Evolutionary conservation across 1,140 invertebrate genomes (phyloP).

Genomic region (Bombyx mandarina): DNA sequence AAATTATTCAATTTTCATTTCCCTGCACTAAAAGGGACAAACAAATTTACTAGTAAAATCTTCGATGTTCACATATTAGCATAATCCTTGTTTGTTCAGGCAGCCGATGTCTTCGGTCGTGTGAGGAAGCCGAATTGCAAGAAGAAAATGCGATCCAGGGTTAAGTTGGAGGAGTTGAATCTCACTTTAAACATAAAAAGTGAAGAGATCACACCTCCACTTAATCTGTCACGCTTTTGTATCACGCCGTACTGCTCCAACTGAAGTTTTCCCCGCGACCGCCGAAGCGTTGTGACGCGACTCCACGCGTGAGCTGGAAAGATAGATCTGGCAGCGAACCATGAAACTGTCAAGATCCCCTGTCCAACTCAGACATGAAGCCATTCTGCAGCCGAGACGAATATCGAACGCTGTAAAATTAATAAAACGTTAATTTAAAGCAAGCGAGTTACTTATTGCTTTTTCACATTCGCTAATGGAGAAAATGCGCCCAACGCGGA

Average conservation of each 20-base stretch:
- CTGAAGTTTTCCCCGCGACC: neutral
- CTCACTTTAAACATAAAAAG: constrained; percentile 71
- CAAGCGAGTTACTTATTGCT: neutral
- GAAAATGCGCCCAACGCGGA: constrained; percentile 29
- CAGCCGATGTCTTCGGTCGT: too few relatives aligned
- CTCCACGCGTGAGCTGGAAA: constrained; percentile 70
- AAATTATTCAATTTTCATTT: too few relatives aligned
- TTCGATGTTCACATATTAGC: neutral
- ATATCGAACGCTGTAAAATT: constrained; percentile 27
- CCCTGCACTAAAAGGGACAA: too few relatives aligned
- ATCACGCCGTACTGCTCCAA: neutral
- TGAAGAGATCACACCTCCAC: constrained; percentile 74
- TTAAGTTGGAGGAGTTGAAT: constrained; percentile 74
- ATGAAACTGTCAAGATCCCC: constrained; percentile 69
- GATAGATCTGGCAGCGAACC: constrained; percentile 70
- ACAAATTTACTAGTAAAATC: too few relatives aligned
- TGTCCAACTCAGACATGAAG: constrained; percentile 70
- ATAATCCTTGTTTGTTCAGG: too few relatives aligned
- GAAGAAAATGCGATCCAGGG: constrained; percentile 47
- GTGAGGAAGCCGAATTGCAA: neutral
- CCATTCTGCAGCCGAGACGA: constrained; percentile 11
- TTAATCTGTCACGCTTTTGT: constrained; percentile 59
- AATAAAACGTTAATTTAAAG: constrained; percentile 6
- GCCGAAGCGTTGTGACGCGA: constrained; percentile 22
- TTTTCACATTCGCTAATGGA: neutral